Evolutionary conservation across 2,888 invertebrate species (phyloP).

Genomic region (Coenonympha arcania): DNA sequence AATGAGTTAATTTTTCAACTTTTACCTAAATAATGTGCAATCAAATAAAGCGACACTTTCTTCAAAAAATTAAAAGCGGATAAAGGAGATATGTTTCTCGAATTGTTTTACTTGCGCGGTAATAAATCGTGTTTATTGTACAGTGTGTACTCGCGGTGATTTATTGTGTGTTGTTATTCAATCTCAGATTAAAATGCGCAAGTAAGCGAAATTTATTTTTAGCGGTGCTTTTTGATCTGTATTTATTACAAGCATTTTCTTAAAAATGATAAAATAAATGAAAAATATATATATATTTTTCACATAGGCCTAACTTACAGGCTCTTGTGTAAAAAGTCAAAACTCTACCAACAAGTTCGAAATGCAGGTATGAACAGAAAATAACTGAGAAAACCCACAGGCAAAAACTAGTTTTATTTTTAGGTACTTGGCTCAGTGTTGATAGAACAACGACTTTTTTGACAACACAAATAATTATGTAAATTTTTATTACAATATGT

Average conservation of each 20-base stretch:
- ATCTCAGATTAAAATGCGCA: constrained; percentile 21
- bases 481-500: background rate
- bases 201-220: background rate
- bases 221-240: background rate
- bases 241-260: background rate
- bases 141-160: constrained; percentile 28
- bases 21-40: no score
- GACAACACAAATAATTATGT: background rate
- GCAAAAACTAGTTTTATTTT: no score
- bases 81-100: background rate
- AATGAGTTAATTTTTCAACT: no score
- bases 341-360: no score
- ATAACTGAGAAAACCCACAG: no score
- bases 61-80: background rate
- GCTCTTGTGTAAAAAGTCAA: no score
- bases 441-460: background rate
- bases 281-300: background rate
- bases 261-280: background rate
- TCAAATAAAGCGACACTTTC: background rate
- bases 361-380: no score
- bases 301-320: no score
- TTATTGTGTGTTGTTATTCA: constrained; percentile 34
- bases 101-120: background rate
- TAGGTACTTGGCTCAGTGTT: no score
- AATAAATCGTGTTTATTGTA: constrained; percentile 5